Evolutionary conservation across 2,113 vertebrate species (phyloP), one percentile per base, ranked within the genome.

Genomic region (Amphiprion percula): DNA sequence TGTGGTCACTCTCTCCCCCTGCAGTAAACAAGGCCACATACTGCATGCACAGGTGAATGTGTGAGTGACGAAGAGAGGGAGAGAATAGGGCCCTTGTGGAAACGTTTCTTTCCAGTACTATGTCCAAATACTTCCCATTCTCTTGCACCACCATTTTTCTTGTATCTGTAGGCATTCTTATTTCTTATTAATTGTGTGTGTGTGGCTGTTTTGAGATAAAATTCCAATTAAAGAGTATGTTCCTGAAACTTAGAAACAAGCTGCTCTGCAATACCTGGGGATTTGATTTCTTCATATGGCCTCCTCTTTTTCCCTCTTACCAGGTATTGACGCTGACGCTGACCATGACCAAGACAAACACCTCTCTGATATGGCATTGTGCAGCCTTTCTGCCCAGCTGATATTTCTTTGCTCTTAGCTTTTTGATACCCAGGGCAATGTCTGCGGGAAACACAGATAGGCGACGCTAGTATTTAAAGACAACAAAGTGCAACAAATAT

Each of bases 131-230:
- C 14, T 17, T 69, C 39, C 28, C 7, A 16, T 53, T 9, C 53
- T 65, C 52, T 21, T 1, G n/a, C 23, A 60, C 16, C 28, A 50
- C 24, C 17, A 10, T 58, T 52, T 19, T 11, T 54, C 64, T 23
- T 58, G 2, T 73, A 64, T 72, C 54, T 59, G 30, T 26, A 26
- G 63, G 56, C 28, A 74, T 80, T 74, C n/a, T 60, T 10, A 37
- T 71, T 81, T 52, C 59, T 46, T 60, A 50, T 73, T 79, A 67
- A 79, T 56, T 62, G 17, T 72, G 21, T 79, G 24, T 60, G 28
- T 62, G 86, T 72, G 71, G 47, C 62, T 83, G 65, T 74, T 82
- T 64, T 65, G 50, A 74, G 81, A 89, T 84, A 74, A 86, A 81
- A 69, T 82, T 85, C 59, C 66, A 81, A 81, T 84, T 73, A 81